phyloP scores from a whole-genome alignment of 2,888 invertebrate species.

The Brassicogethes aeneus region DNA sequence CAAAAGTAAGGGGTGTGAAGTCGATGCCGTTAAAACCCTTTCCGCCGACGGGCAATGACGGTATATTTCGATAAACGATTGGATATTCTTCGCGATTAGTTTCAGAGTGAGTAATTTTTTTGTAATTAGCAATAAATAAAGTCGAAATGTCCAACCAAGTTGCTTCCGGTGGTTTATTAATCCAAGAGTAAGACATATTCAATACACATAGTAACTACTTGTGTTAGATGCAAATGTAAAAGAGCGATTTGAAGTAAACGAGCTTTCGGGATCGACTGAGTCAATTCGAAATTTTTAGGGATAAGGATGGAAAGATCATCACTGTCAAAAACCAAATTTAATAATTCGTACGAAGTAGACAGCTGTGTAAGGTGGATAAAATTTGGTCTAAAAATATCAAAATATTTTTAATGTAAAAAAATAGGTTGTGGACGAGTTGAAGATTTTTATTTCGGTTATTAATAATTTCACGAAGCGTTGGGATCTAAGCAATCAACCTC shows the following conservation, averaged over 20 bases:
- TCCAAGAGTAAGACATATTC: slow-evolving; percentile 28
- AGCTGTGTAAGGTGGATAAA: slow-evolving; percentile 38
- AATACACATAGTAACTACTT: not conserved
- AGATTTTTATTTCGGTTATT: slow-evolving; percentile 22
- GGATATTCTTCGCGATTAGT: slow-evolving; percentile 52
- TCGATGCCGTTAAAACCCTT: slow-evolving; percentile 47
- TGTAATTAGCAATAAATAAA: slow-evolving; percentile 46
- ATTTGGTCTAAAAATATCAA: slow-evolving; percentile 40
- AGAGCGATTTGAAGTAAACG: not conserved
- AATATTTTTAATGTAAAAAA: slow-evolving; percentile 36
- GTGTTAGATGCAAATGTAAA: not conserved
- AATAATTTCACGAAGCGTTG: slow-evolving; percentile 15
- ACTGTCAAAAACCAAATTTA: slow-evolving; percentile 23
- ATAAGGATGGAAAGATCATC: slow-evolving; percentile 24
- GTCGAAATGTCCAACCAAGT: slow-evolving; percentile 47
- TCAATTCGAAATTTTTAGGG: slow-evolving; percentile 19
- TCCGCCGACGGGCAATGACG: slow-evolving; percentile 34
- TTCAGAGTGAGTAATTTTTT: slow-evolving; percentile 59
- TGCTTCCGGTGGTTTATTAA: slow-evolving; percentile 39
- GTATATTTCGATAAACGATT: slow-evolving; percentile 50
- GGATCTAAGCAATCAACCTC: not conserved
- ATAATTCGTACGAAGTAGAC: slow-evolving; percentile 28
- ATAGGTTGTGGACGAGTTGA: slow-evolving; percentile 25
- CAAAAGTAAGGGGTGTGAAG: slow-evolving; percentile 52
- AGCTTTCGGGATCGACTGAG: slow-evolving; percentile 25